Base-by-base conservation (phyloP, 2,113 vertebrate genomes). In the Raphicerus campestris region DNA sequence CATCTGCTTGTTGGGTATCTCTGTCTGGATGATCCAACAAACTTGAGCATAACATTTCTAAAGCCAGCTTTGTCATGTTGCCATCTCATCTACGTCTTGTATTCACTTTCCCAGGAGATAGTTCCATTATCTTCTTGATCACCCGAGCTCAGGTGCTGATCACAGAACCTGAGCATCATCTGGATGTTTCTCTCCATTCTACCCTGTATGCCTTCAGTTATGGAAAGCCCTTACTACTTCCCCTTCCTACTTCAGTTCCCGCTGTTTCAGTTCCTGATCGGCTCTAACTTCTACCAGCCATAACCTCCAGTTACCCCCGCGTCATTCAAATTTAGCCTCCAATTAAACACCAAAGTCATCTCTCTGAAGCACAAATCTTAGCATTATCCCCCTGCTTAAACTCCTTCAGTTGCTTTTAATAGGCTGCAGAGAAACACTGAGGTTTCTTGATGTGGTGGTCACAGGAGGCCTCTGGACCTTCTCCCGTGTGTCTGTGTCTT, bases 291-390 rank as follows among this genome's bases (percentile, higher is more conserved):
- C 53, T 70, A 24, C 42, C 32, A 91, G 35, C 77, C 17, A 47
- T 24, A 82, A 3, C 39, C 92, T 70, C 53, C 35, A 89, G 28
- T 87, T 51, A 77, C 8, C 4, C 17, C 35, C 82, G 42, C 32
- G 8, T 97, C 70, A 19, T 98, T 86, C 13, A 77, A 58, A 89
- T 89, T 39, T 94, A 45, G 20, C 55, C 55, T 97, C 58, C 47
- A 30, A 0, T 49, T 53, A 96, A 22, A 39, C 45, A 42, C 89
- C 39, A 28, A 32, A 87, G 26, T 73, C 49, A 60, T 85, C 56
- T 91, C 3, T 53, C 30, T 53, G 73, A 75, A 96, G 84, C 53
- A 51, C 26, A 83, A 73, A 49, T 78, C 82, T 92, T 87, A 89
- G 42, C 10, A 6, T 85, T 53, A 81, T 53, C 53, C 17, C 81